Evolutionary conservation across 2,797 vertebrate species (phyloP), one percentile per base, ranked within the genome.

Genomic region (Xenentodon cancila): DNA sequence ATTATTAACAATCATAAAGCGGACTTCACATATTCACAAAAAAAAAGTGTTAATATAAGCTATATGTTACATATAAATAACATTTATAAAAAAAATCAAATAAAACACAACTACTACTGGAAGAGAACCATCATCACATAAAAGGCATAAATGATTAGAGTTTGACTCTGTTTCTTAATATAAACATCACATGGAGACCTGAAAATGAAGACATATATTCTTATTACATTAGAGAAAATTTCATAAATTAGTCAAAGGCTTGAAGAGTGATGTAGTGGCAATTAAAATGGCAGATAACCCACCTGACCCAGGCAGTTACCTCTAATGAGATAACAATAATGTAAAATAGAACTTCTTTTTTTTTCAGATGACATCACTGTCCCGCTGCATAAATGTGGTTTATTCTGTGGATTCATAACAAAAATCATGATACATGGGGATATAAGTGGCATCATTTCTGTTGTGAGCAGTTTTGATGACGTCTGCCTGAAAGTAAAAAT

Each of bases 271-370:
- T 77, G 64, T 67, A 72, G 53, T 62, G 70, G 70, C 70, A 84
- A 86, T 84, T 85, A 82, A 82, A 75, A 77, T 60, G 69, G 50
- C n/a, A 62, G 79, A 79, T 85, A 84, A 82, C 79, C 81, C 68
- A 71, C 44, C 50, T 81, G 77, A 84, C 82, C 86, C 57, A 74
- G 73, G 71, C 64, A 63, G 72, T 82, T 82, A 80, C 72, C 61
- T 77, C 50, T 78, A 84, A 82, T 79, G 71, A 79, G 66, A 85
- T 79, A 80, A 82, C 75, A 68, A 67, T 64, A 37, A 37, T 37
- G 9, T 53, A 64, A 63, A 46, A 51, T 30, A 48, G 25, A 54
- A 68, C 65, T 22, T 43, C 7, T 61, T 75, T 63, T 51, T n/a
- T 51, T 59, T 72, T 77, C 46, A 63, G 42, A 30, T 67, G 64